A percentile compares a stretch with the other conserved stretches of the same genome.
Conservation (phyloP, 2,888 invertebrate species). For the Homarus gammarus region DNA sequence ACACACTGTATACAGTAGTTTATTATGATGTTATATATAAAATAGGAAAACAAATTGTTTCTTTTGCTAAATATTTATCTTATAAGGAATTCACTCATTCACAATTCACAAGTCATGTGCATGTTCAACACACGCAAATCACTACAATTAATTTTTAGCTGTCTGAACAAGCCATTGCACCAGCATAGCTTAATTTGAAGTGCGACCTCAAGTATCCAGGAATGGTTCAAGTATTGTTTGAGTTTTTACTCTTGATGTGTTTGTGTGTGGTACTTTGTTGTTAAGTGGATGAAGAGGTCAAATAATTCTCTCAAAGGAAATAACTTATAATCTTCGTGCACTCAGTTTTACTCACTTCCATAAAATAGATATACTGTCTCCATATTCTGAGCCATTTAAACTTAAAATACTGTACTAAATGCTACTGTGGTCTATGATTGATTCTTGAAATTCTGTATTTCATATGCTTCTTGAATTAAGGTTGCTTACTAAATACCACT, state of each 20-base stretch:
- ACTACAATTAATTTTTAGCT: slow-evolving; percentile 21
- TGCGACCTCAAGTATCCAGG: slow-evolving; percentile 10
- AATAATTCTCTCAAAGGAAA: background rate
- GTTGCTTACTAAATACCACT: background rate
- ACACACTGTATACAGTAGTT: background rate
- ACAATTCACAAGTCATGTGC: slow-evolving; percentile 49
- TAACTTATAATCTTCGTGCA: background rate
- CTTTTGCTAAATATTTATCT: background rate
- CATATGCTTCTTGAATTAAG: background rate
- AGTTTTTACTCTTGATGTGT: slow-evolving; percentile 23
- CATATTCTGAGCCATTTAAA: background rate
- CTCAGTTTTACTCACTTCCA: background rate
- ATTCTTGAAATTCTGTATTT: background rate
- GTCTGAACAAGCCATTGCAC: slow-evolving; percentile 46
- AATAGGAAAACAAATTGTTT: background rate
- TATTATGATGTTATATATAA: background rate
- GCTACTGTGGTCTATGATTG: background rate
- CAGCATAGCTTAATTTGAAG: slow-evolving; percentile 27
- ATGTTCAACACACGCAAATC: slow-evolving; percentile 45
- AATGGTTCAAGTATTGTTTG: slow-evolving; percentile 20
- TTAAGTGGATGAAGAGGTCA: slow-evolving; percentile 49
- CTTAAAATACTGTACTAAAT: background rate
- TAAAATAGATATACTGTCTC: background rate
- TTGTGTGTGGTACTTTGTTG: slow-evolving; percentile 9
- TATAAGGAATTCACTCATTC: slow-evolving; percentile 57